These are phyloP conservation scores for Calyptomena viridis DNA, from an alignment of 2,113 vertebrate genomes.

Conservation along the genomic window DNA sequence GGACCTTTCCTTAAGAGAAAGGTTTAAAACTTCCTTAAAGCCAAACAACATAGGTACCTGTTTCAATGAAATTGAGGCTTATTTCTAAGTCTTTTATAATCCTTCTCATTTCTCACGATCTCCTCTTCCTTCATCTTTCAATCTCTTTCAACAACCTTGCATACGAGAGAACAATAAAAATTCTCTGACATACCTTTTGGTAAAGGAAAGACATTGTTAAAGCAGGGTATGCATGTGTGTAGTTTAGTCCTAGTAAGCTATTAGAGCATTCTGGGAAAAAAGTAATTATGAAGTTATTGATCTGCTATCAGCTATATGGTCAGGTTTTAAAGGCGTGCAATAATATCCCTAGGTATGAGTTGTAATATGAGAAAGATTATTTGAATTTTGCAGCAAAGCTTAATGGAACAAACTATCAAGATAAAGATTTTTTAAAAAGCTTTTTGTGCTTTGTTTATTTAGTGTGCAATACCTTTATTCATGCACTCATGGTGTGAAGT, in stretches of 20 bases:
- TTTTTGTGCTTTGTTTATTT: background rate
- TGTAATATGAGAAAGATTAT: background rate
- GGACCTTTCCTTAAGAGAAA: slow-evolving; percentile 62
- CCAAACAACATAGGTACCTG: slow-evolving; percentile 36
- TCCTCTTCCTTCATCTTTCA: slow-evolving; percentile 54
- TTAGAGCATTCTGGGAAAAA: background rate
- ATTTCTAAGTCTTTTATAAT: slow-evolving; percentile 66
- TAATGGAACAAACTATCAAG: background rate
- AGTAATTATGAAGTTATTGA: slow-evolving; percentile 16
- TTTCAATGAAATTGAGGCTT: slow-evolving; percentile 62
- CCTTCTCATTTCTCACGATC: slow-evolving; percentile 61
- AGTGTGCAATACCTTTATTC: background rate
- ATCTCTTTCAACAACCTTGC: slow-evolving; percentile 46
- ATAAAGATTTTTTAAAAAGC: background rate
- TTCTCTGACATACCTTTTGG: background rate
- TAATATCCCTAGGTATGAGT: background rate
- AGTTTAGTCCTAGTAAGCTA: background rate
- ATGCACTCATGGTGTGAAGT: background rate
- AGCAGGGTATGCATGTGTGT: background rate
- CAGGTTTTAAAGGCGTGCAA: background rate
- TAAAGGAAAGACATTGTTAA: background rate
- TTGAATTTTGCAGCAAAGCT: background rate
- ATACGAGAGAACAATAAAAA: slow-evolving; percentile 39
- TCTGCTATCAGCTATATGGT: background rate
- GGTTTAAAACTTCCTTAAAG: slow-evolving; percentile 60